Base-by-base conservation (phyloP, 2,888 invertebrate genomes). In the Blera fallax region DNA sequence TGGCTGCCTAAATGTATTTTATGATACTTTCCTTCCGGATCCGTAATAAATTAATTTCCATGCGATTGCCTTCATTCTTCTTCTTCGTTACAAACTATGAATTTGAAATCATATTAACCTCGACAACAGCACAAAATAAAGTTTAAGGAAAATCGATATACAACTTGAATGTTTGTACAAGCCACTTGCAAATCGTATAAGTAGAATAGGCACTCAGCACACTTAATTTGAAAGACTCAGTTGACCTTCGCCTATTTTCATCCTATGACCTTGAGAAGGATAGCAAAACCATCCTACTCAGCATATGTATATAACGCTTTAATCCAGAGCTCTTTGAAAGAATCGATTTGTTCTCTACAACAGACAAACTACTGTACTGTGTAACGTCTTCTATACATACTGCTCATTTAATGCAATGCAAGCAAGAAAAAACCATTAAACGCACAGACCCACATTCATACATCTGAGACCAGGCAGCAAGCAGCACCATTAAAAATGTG, bases 401-500 rank as follows among this genome's bases (percentile, higher is more conserved):
- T n/a, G n/a, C 27, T 54, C 62, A 45, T 74, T 64, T 79, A 60
- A 82, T 84, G 84, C 84, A 84, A 50, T 32, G 80, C 52, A 29
- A 80, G 74, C 84, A 84, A 64, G 50, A 69, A 79, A 4, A 58
- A 64, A 52, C 52, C 81, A 77, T 85, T 85, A 67, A 74, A 77
- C 81, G 77, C 72, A 76, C 76, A 81, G 70, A 81, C 76, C 85
- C 67, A 85, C 81, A 76, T 85, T n/a, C 4, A 14, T 14, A 40
- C 40, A 40, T 85, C 60, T 34, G 69, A 76, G 81, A 80, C 79
- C 74, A 74, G 74, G 62, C 14, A 72, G 58, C 58, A n/a, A n/a
- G n/a, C n/a, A n/a, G 43, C 40, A 54, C 85, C 81, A 85, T 85
- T 85, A 85, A 85, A 80, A 80, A 70, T 77, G 80, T 85, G 85